Percentiles rank a stretch among this genome's conserved stretches.
Conservation (phyloP, 2,888 invertebrate species). For the Leptogaster cylindrica region DNA sequence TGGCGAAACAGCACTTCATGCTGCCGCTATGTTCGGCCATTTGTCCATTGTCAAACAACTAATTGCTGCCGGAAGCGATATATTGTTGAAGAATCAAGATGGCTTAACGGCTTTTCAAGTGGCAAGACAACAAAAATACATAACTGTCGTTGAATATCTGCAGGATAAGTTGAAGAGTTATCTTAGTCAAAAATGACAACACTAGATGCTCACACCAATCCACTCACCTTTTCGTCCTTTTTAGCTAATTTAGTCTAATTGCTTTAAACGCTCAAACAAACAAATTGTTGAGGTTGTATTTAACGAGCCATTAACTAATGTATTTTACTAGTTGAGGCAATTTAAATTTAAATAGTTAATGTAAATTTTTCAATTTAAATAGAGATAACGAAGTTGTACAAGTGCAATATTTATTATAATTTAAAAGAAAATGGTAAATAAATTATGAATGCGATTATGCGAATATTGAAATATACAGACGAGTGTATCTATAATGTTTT, state of each 20-base stretch:
- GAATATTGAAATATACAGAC: too few species aligned
- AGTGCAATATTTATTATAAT: too few species aligned
- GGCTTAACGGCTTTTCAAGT: conserved; percentile 72
- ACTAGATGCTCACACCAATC: conserved; percentile 13
- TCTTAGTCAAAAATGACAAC: conserved; percentile 1
- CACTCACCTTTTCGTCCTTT: conserved; percentile 1
- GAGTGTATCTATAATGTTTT: too few species aligned
- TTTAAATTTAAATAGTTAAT: too few species aligned
- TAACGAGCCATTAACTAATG: too few species aligned
- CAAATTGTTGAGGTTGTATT: conserved; percentile 16
- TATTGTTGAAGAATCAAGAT: conserved; percentile 74
- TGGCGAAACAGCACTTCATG: conserved; percentile 90
- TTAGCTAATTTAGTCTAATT: not conserved
- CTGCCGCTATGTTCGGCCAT: conserved; percentile 88
- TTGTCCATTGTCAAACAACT: conserved; percentile 79
- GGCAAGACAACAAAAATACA: conserved; percentile 64
- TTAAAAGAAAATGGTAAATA: too few species aligned
- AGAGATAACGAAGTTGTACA: too few species aligned
- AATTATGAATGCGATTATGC: too few species aligned
- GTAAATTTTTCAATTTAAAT: too few species aligned
- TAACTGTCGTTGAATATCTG: conserved; percentile 59
- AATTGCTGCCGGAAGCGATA: conserved; percentile 73
- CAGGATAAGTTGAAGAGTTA: conserved; percentile 51
- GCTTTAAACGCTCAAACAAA: conserved; percentile 29
- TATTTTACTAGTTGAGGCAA: too few species aligned